Evolutionary conservation across 1,140 invertebrate species (phyloP), one percentile per base, ranked within the genome.

Genomic region (Doryteuthis pealeii): DNA sequence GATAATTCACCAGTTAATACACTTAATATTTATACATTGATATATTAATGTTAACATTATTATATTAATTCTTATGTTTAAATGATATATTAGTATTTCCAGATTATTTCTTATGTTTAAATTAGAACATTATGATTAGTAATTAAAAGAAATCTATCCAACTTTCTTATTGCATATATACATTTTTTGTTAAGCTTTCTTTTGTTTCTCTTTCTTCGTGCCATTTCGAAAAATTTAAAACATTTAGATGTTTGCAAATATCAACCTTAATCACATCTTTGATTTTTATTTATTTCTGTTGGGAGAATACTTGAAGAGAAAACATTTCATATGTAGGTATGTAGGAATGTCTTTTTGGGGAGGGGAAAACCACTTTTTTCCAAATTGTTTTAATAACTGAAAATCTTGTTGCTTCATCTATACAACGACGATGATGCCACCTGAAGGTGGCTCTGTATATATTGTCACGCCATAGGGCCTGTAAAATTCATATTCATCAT

Each of bases 401-500:
- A 14, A 22, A 14, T 62, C 18, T 62, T 28, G 26, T 62, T 62
- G 6, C 18, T 15, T 62, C 6, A n/a, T 62, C 26, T 62, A 5
- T 62, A 62, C 26, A 40, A 40, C 35, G 35, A 62, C 54, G 26
- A 28, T 22, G 54, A 6, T 18, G 54, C 54, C 54, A 62, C 54
- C 54, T 62, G 54, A 5, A 62, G 54, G 54, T 28, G 26, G 18
- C 54, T 22, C 35, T 62, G 54, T n/a, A 62, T 62, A 62, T 62
- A 62, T 28, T 68, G 66, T 84, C 80, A 84, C 22, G 80, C 80
- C 83, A 84, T 84, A 26, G 81, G 81, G 31, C 82, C 81, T 28
- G 82, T 73, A 78, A 84, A 84, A 74, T 82, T 84, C 81, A 84
- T 83, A 71, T 84, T 84, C 83, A 84, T 84, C 83, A 84, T 84